Evolutionary conservation across 2,888 invertebrate genomes (phyloP).

Genomic region (Helicoverpa assulta): DNA sequence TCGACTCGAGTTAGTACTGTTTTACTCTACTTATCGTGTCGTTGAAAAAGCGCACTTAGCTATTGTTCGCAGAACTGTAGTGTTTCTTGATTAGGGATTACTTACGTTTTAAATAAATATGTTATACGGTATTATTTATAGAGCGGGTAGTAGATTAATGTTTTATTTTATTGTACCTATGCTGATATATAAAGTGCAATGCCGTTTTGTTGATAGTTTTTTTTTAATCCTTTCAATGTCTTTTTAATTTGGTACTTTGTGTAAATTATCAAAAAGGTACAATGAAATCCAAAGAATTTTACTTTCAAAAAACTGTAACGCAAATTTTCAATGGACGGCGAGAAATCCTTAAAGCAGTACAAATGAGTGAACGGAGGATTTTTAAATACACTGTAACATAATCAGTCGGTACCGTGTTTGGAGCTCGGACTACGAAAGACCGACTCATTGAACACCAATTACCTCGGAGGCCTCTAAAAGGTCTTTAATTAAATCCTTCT

Average conservation of each 20-base stretch:
- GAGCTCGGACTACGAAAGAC: conserved; percentile 86
- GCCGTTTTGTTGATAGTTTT: too few relatives aligned
- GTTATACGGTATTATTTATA: too few relatives aligned
- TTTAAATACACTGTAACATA: conserved; percentile 75
- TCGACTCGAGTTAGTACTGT: conserved; percentile 30
- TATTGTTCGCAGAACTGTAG: conserved; percentile 4
- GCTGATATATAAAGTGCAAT: too few relatives aligned
- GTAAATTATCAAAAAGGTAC: too few relatives aligned
- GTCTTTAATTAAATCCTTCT: conserved; percentile 90
- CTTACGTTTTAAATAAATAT: not conserved
- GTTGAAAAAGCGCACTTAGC: conserved; percentile 29
- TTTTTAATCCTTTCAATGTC: too few relatives aligned
- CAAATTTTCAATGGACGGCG: not conserved
- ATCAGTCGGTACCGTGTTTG: conserved; percentile 78
- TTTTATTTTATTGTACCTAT: too few relatives aligned
- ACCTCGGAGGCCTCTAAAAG: conserved; percentile 87
- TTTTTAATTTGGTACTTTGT: too few relatives aligned
- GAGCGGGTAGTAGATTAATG: too few relatives aligned
- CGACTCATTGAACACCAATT: conserved; percentile 88
- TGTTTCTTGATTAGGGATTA: not conserved
- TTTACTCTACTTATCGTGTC: conserved; percentile 24
- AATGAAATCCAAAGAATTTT: not conserved
- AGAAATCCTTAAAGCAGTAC: conserved; percentile 7
- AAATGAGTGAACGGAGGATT: conserved; percentile 69
- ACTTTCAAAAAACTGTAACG: not conserved